phyloP scores from a whole-genome alignment of 2,797 vertebrate genomes.

The Melanogrammus aeglefinus region DNA sequence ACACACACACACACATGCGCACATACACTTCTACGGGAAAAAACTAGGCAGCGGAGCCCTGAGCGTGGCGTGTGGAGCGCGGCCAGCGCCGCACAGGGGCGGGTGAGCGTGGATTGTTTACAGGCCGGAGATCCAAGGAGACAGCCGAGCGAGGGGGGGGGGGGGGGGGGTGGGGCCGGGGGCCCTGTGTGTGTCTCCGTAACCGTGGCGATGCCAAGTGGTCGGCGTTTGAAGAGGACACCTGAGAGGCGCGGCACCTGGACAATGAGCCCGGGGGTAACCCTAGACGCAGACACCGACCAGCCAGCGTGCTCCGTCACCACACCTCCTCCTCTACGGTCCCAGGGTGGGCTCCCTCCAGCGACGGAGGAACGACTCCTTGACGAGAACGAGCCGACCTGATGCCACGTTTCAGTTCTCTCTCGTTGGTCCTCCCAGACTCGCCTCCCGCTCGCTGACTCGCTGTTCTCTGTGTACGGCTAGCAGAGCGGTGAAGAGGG shows the following conservation, averaged over 20 bases:
- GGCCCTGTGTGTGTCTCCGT: conserved; percentile 55
- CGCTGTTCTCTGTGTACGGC: too few species aligned
- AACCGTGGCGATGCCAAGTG: conserved; percentile 69
- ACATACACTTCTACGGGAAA: too few species aligned
- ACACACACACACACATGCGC: not conserved
- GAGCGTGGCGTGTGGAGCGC: not conserved
- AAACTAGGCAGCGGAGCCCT: not conserved
- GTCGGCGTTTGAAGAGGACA: conserved; percentile 76
- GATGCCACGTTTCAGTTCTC: too few species aligned
- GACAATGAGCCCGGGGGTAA: conserved; percentile 80
- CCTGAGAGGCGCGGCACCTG: conserved; percentile 74
- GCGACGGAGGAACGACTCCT: conserved; percentile 1
- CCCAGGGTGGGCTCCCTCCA: conserved; percentile 48
- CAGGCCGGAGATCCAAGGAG: conserved; percentile 30
- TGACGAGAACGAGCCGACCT: too few species aligned
- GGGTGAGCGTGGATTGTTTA: conserved; percentile 37
- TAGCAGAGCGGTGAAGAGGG: too few species aligned
- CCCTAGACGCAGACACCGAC: conserved; percentile 68
- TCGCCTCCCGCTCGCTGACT: too few species aligned
- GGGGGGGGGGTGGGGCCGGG: conserved; percentile 42
- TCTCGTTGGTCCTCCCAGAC: too few species aligned
- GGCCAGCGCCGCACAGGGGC: not conserved
- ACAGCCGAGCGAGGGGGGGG: conserved; percentile 57
- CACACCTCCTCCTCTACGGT: not conserved
- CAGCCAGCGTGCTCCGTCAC: not conserved